These are phyloP conservation scores for Antedon bifida DNA, from an alignment of 35 echinoderm and acorn worm species.

Conservation along the genomic window DNA sequence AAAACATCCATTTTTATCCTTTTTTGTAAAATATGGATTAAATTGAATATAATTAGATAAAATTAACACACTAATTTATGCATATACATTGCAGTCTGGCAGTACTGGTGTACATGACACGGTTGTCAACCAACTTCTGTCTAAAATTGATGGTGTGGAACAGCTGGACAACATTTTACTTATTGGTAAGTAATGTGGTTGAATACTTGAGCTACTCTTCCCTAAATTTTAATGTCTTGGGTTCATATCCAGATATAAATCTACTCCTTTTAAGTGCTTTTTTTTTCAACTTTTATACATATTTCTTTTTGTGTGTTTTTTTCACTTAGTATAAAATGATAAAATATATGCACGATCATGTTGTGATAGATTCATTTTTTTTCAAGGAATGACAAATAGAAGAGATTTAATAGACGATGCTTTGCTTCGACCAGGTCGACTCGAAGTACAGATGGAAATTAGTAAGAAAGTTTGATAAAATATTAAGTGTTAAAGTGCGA, in stretches of 20 bases:
- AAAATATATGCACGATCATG: too few species aligned
- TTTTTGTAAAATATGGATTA: too few species aligned
- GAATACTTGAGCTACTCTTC: too few species aligned
- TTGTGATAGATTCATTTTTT: slow-evolving; percentile 12
- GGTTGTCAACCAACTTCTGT: slow-evolving; percentile 89
- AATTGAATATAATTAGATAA: neutral
- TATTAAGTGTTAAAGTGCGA: too few species aligned
- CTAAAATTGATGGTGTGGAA: slow-evolving; percentile 99
- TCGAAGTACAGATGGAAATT: slow-evolving; percentile 99
- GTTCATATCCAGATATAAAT: too few species aligned
- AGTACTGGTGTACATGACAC: slow-evolving; percentile 97
- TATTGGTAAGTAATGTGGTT: slow-evolving; percentile 50
- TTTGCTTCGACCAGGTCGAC: slow-evolving; percentile 66
- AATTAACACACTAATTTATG: neutral
- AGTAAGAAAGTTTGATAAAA: slow-evolving; percentile 24
- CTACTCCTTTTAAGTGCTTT: neutral
- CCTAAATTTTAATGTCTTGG: neutral
- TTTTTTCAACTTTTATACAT: too few species aligned
- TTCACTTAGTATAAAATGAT: too few species aligned
- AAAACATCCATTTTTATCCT: too few species aligned
- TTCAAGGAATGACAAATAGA: slow-evolving; percentile 89
- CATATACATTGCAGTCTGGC: slow-evolving; percentile 32
- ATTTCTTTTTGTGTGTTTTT: too few species aligned
- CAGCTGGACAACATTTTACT: slow-evolving; percentile 94
- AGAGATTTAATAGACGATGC: slow-evolving; percentile 94